A percentile compares a stretch with the other conserved stretches of the same genome.
Evolutionary conservation across 2,797 vertebrate species (phyloP).

Genomic region (Sebastes matsubarae): DNA sequence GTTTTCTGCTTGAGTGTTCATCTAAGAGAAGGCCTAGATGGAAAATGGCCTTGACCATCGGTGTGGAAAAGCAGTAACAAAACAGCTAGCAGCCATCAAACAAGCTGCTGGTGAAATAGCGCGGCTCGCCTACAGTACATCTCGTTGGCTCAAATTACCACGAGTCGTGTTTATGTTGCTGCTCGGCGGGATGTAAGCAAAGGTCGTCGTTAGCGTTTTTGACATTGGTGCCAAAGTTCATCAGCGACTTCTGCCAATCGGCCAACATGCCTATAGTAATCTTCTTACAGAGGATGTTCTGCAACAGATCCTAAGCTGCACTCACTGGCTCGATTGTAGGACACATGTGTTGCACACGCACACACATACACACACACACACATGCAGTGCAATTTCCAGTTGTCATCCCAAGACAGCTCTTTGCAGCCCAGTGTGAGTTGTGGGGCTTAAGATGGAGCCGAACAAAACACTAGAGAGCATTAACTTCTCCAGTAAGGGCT

Average conservation of each 20-base stretch:
- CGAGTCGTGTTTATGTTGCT: conserved; percentile 13
- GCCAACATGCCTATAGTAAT: conserved; percentile 61
- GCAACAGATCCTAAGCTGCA: conserved; percentile 72
- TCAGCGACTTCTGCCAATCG: conserved; percentile 46
- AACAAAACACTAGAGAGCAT: conserved; percentile 75
- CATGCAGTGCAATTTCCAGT: conserved; percentile 38
- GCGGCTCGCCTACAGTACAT: neutral
- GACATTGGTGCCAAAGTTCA: conserved; percentile 62
- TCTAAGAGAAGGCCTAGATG: conserved; percentile 8
- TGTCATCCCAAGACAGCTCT: conserved; percentile 62
- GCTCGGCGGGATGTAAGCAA: conserved; percentile 21
- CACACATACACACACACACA: neutral
- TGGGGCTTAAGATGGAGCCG: conserved; percentile 68
- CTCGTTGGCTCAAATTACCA: neutral
- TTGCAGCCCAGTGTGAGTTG: conserved; percentile 61
- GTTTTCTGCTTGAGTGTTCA: conserved; percentile 54
- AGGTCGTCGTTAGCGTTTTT: conserved; percentile 24
- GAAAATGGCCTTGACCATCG: neutral
- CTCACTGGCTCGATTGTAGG: conserved; percentile 53
- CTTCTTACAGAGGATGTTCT: conserved; percentile 70
- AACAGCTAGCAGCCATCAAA: conserved; percentile 8
- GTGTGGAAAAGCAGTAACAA: conserved; percentile 19
- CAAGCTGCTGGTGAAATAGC: conserved; percentile 6
- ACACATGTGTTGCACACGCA: conserved; percentile 32
- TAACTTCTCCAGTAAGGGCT: conserved; percentile 61